Evolutionary conservation across 1,140 invertebrate species (phyloP).

Genomic region (Bursaphelenchus mucronatus): DNA sequence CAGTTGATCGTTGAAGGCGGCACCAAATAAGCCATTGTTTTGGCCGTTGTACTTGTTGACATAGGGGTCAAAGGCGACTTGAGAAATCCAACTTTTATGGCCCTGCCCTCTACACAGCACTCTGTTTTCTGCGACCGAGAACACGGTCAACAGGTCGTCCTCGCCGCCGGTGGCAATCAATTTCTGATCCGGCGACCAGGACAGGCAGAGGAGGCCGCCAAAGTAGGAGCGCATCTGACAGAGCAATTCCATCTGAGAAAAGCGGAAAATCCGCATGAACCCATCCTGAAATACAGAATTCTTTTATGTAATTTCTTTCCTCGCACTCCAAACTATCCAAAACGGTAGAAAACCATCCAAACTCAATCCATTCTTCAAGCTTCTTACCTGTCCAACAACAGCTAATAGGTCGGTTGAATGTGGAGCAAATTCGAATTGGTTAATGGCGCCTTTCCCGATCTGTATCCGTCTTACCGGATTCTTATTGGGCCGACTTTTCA

Average conservation of each 20-base stretch:
- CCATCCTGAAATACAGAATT: conserved; percentile 73
- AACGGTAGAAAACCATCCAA: conserved; percentile 20
- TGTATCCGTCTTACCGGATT: conserved; percentile 85
- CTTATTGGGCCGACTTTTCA: conserved; percentile 84
- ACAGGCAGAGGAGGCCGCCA: conserved; percentile 85
- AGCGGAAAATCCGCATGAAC: conserved; percentile 90
- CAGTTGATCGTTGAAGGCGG: not conserved
- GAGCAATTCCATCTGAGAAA: conserved; percentile 89
- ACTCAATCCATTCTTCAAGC: conserved; percentile 3
- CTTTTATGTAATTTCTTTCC: too few species aligned
- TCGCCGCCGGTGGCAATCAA: conserved; percentile 71
- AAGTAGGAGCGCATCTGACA: conserved; percentile 73
- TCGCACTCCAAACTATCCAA: not conserved
- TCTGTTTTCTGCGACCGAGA: conserved; percentile 71
- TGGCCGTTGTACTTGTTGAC: conserved; percentile 67
- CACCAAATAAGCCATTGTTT: not conserved
- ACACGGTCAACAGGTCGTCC: conserved; percentile 97
- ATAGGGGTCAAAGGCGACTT: conserved; percentile 91
- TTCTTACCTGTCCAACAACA: conserved; percentile 66
- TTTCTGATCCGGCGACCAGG: conserved; percentile 72
- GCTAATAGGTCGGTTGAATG: conserved; percentile 88
- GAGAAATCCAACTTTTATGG: conserved; percentile 85
- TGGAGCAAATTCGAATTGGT: conserved; percentile 88
- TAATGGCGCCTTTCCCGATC: conserved; percentile 76
- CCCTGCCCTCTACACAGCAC: conserved; percentile 91